phyloP scores from a whole-genome alignment of 1,140 invertebrate species.

The Cydia strobilella region DNA sequence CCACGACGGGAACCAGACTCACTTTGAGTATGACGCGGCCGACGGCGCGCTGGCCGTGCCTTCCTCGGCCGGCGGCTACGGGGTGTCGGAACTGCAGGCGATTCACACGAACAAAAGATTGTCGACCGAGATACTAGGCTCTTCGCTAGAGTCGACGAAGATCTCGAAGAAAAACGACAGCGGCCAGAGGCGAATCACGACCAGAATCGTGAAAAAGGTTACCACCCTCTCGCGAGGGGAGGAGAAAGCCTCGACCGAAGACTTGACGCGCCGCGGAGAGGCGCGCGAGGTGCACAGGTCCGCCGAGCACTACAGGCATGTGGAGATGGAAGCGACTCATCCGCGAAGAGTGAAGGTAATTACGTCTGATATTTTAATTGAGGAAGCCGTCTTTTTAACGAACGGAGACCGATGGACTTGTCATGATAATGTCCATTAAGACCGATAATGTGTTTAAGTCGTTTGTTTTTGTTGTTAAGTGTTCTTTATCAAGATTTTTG shows the following conservation, averaged over 20 bases:
- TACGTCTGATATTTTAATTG: conserved; percentile 15
- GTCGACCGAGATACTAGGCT: conserved; percentile 91
- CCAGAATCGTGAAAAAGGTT: conserved; percentile 93
- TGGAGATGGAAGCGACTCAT: conserved; percentile 75
- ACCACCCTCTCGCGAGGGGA: conserved; percentile 94
- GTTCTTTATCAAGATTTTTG: conserved; percentile 13
- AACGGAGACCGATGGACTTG: conserved; percentile 19
- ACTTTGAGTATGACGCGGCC: conserved; percentile 75
- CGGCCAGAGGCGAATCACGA: conserved; percentile 89
- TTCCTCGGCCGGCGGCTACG: conserved; percentile 65
- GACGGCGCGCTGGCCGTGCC: conserved; percentile 70
- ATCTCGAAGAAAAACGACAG: conserved; percentile 87
- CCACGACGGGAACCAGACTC: conserved; percentile 77
- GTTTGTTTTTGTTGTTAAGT: neutral
- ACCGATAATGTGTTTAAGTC: conserved; percentile 23
- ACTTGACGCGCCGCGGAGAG: conserved; percentile 81
- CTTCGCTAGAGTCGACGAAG: conserved; percentile 89
- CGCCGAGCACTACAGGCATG: conserved; percentile 73
- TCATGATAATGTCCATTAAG: conserved; percentile 22
- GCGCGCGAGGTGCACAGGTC: conserved; percentile 77
- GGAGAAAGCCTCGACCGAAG: conserved; percentile 87
- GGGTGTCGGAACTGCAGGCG: conserved; percentile 83
- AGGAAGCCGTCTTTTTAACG: conserved; percentile 15
- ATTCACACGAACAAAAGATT: conserved; percentile 90
- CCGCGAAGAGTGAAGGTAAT: conserved; percentile 83